Conservation (phyloP, 2,797 vertebrate genomes). For the Prunella strophiata region DNA sequence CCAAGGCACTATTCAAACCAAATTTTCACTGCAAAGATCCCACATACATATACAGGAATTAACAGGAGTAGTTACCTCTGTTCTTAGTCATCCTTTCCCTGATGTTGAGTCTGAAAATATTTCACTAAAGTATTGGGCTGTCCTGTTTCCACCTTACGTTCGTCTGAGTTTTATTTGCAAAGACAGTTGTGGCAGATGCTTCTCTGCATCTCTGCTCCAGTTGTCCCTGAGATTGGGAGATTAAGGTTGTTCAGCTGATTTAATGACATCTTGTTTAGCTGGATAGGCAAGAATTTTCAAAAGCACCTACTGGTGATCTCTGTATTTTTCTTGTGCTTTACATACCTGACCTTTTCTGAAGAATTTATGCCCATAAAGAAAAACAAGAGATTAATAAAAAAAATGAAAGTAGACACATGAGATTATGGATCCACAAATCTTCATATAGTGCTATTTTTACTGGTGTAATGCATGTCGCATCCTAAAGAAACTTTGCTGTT, state of each 20-base stretch:
- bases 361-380: background rate
- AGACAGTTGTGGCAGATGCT: background rate
- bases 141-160: background rate
- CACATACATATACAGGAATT: rapidly evolving
- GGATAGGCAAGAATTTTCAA: background rate
- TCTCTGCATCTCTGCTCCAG: background rate
- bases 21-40: background rate
- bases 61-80: background rate
- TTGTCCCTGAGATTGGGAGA: rapidly evolving
- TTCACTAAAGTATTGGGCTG: background rate
- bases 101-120: background rate
- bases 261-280: background rate
- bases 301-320: background rate
- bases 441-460: background rate
- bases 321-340: background rate
- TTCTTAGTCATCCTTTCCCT: background rate
- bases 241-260: background rate
- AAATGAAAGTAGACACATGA: background rate
- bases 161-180: background rate
- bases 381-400: background rate
- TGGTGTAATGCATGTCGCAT: background rate
- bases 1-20: background rate
- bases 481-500: background rate
- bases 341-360: background rate
- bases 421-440: background rate